These are phyloP conservation scores for Microcebus jonahi DNA, from an alignment of 2,113 vertebrate species.

Conservation along the genomic window DNA sequence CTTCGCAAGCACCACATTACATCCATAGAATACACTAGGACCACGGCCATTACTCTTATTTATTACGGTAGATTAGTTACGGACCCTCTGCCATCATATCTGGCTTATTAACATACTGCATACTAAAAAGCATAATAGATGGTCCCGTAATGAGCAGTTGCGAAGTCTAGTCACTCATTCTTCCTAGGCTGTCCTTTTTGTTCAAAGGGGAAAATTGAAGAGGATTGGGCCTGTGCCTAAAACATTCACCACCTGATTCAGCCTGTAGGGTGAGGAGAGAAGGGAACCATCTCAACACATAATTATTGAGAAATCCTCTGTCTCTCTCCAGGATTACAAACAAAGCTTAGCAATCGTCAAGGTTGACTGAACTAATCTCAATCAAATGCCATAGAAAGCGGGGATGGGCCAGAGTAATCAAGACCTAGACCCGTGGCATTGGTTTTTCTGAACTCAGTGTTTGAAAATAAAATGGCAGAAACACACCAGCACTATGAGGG, in stretches of 20 bases:
- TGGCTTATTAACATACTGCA: conserved; percentile 58
- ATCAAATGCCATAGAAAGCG: conserved; percentile 31
- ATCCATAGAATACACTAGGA: neutral
- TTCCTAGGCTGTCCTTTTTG: neutral
- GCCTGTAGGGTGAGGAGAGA: neutral
- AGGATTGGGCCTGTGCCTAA: neutral
- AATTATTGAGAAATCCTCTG: neutral
- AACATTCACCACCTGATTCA: neutral
- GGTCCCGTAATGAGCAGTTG: neutral
- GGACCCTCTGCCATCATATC: conserved; percentile 36
- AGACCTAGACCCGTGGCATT: neutral
- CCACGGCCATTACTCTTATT: conserved; percentile 21
- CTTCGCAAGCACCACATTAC: conserved; percentile 44
- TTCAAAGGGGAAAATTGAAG: neutral
- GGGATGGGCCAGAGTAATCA: neutral
- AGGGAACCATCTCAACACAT: neutral
- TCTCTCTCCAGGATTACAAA: neutral
- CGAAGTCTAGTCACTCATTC: conserved; percentile 45
- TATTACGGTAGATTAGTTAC: conserved; percentile 54
- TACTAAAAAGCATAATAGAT: conserved; percentile 41
- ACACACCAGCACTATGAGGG: neutral
- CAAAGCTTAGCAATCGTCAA: neutral
- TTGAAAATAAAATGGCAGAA: neutral
- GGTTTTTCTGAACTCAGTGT: neutral
- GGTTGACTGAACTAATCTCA: neutral